phyloP scores from a whole-genome alignment of 92 coral and sea anemone genomes.

The Porites divaricata region DNA sequence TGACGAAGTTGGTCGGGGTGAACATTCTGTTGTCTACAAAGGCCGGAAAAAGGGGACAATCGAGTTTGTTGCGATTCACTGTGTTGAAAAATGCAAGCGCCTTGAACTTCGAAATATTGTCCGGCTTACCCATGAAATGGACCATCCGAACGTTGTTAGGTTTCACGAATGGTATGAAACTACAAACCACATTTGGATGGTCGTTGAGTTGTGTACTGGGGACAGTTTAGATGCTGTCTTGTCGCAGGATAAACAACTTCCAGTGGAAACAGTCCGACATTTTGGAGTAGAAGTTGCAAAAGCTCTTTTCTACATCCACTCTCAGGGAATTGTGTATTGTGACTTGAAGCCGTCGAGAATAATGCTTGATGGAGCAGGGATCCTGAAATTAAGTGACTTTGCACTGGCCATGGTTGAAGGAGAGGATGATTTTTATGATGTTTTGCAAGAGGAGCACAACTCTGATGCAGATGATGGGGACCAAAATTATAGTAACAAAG shows the following conservation, averaged over 20 bases:
- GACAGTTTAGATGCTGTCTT: slow-evolving; percentile 76
- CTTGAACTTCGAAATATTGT: slow-evolving; percentile 93
- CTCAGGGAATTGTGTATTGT: slow-evolving; percentile 89
- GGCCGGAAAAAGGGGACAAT: slow-evolving; percentile 97
- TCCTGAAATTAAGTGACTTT: slow-evolving; percentile 90
- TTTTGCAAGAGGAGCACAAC: slow-evolving; percentile 58
- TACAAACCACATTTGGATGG: slow-evolving; percentile 99
- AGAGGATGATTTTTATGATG: slow-evolving; percentile 83
- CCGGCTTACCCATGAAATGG: slow-evolving; percentile 92
- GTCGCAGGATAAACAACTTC: slow-evolving; percentile 83
- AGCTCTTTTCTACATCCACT: slow-evolving; percentile 83
- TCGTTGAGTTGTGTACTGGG: slow-evolving; percentile 96
- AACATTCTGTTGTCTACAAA: slow-evolving; percentile 94
- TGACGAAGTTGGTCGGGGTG: slow-evolving; percentile 97
- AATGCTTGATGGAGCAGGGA: slow-evolving; percentile 91
- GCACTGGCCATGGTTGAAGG: slow-evolving; percentile 93
- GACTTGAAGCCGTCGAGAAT: slow-evolving; percentile 90
- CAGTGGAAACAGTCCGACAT: slow-evolving; percentile 77
- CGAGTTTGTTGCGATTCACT: slow-evolving; percentile 97
- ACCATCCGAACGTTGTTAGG: slow-evolving; percentile 86
- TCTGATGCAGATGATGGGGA: slow-evolving; percentile 58
- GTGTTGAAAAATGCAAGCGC: slow-evolving; percentile 95
- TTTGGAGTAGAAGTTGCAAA: slow-evolving; percentile 87
- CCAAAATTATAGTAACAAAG: slow-evolving; percentile 29
- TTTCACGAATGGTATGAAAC: slow-evolving; percentile 99